Base-by-base conservation (phyloP, 2,888 invertebrate species). In the Thumatha senex region DNA sequence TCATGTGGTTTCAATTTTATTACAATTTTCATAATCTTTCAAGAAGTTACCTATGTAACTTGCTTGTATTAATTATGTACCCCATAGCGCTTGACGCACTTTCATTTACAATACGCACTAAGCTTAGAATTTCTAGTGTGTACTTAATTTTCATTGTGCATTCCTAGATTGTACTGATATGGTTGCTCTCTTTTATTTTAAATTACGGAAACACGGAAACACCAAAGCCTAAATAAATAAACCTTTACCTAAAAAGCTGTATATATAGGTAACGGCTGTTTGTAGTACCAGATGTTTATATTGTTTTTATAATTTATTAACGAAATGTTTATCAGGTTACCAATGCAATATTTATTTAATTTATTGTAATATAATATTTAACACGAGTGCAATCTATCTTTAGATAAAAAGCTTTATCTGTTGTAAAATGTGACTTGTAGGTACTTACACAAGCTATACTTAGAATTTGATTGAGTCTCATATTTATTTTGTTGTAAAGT, bases 141-240 rank as follows among this genome's bases (percentile, higher is more conserved):
- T 68, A 68, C 15, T 34, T 36, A 8, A 47, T 48, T 36, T 43
- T 54, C 31, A 39, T 54, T 53, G 44, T 52, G 53, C 50, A 45
- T 49, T 57, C 46, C 43, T 57, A 54, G 45, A 44, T 13, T 35
- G 45, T 58, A 48, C 49, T 55, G 33, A 31, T 45, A 44, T 42
- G 52, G 18, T 24, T 10, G 67, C 66, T 67, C 58, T 67, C 64
- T 67, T 51, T n/a, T 24, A 15, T 24, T 44, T 43, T 44, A 15
- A 40, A 35, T 36, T 51, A 51, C 38, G 9, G 35, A 48, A 48
- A 38, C 18, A 51, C 38, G 9, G 35, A 48, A 48, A 38, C 18
- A 13, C 14, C 36, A 35, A 29, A 35, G 11, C 30, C 5, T 31
- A 30, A 2, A 34, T 15, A 31, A 42, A 12, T 42, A 15, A n/a